Evolutionary conservation across 2,113 vertebrate species (phyloP).

Genomic region (Scopus umbretta): DNA sequence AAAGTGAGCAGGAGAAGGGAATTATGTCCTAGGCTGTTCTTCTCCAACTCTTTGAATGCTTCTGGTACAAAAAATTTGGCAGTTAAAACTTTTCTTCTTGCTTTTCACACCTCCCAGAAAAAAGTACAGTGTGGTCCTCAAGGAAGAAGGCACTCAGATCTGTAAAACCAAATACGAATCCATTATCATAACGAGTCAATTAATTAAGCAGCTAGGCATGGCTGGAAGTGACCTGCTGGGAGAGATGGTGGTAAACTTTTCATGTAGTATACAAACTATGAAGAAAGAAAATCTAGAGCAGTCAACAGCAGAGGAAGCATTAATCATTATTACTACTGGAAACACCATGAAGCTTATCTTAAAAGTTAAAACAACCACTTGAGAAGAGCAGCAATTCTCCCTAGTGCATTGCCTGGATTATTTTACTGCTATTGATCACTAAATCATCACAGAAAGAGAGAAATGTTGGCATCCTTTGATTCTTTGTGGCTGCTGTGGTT

Average conservation of each 20-base stretch:
- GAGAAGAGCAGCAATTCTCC: background rate
- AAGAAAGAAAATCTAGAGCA: background rate
- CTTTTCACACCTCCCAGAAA: background rate
- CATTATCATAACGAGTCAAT: background rate
- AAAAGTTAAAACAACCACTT: constrained; percentile 1
- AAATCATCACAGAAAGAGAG: background rate
- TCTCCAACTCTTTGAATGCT: background rate
- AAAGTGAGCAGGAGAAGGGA: background rate
- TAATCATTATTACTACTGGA: background rate
- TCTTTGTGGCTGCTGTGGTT: background rate
- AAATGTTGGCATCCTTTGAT: background rate
- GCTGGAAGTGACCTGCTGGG: background rate
- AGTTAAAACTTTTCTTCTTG: background rate
- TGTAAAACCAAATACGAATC: background rate
- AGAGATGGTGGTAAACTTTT: background rate
- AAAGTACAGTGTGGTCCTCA: background rate
- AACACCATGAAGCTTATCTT: background rate
- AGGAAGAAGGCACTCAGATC: background rate
- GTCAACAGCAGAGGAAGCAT: background rate
- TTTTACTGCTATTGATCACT: background rate
- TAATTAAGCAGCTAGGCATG: constrained; percentile 4
- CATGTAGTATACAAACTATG: background rate
- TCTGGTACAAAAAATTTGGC: no score
- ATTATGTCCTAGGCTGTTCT: background rate
- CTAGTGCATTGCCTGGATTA: background rate